Evolutionary conservation across 2,797 vertebrate species (phyloP).

Genomic region (Poecilia velifera): DNA sequence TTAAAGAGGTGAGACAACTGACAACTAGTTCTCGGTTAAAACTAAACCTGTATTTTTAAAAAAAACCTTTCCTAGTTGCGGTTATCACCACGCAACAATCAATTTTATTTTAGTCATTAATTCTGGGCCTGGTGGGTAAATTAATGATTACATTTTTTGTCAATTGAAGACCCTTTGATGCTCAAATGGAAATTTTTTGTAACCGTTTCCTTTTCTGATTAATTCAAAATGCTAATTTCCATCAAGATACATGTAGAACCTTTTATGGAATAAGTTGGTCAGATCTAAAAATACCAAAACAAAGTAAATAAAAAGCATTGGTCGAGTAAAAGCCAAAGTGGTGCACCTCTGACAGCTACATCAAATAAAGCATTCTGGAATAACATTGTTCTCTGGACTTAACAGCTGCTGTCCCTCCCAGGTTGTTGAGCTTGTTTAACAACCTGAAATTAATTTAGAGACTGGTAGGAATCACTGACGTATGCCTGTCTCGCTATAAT

Average conservation of each 20-base stretch:
- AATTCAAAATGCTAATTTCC: neutral
- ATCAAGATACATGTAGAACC: neutral
- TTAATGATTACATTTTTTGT: neutral
- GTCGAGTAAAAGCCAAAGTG: neutral
- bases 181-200: neutral
- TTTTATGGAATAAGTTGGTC: neutral
- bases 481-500: too few relatives aligned
- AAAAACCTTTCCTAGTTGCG: too few relatives aligned
- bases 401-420: slow-evolving; percentile 3
- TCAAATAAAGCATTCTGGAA: neutral
- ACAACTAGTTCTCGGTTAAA: neutral
- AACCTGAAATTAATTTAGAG: slow-evolving; percentile 2
- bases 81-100: too few relatives aligned
- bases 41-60: neutral
- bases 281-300: neutral
- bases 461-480: neutral
- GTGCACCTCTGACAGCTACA: neutral
- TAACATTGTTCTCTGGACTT: neutral
- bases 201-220: neutral
- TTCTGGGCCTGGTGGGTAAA: neutral
- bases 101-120: too few relatives aligned
- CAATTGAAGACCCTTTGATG: too few relatives aligned
- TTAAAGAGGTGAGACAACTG: neutral
- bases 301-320: neutral
- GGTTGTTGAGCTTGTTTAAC: slow-evolving; percentile 24